Evolutionary conservation across 2,888 invertebrate species (phyloP).

Genomic region (Volucella inanis): DNA sequence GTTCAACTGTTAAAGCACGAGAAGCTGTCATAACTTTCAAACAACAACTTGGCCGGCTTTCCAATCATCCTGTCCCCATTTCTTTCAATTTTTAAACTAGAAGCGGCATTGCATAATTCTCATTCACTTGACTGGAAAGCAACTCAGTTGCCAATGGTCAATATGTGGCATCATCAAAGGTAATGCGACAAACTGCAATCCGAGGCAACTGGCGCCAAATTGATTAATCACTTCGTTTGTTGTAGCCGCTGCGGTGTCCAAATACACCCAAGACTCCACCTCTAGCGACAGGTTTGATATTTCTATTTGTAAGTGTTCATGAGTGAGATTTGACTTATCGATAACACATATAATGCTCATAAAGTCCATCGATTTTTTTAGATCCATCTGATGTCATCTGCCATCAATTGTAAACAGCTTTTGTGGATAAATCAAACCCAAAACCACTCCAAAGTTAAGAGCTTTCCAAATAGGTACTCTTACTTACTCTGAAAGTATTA

Average conservation of each 20-base stretch:
- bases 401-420: no score
- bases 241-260: not conserved
- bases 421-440: slow-evolving; percentile 12
- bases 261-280: not conserved
- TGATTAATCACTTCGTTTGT: slow-evolving; percentile 19
- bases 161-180: not conserved
- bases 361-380: no score
- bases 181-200: slow-evolving; percentile 1
- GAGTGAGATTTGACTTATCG: no score
- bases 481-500: not conserved
- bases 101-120: not conserved
- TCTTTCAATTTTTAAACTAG: not conserved
- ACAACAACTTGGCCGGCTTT: no score
- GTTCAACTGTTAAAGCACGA: no score
- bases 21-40: no score
- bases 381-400: no score
- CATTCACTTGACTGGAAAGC: not conserved
- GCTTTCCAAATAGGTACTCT: slow-evolving; percentile 31
- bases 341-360: no score
- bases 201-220: slow-evolving; percentile 7
- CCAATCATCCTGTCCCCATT: no score
- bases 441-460: slow-evolving; percentile 30
- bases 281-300: not conserved
- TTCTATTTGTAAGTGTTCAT: no score
- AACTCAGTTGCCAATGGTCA: not conserved